Base-by-base conservation (phyloP, 2,888 invertebrate species). In the Eristalis intricaria region DNA sequence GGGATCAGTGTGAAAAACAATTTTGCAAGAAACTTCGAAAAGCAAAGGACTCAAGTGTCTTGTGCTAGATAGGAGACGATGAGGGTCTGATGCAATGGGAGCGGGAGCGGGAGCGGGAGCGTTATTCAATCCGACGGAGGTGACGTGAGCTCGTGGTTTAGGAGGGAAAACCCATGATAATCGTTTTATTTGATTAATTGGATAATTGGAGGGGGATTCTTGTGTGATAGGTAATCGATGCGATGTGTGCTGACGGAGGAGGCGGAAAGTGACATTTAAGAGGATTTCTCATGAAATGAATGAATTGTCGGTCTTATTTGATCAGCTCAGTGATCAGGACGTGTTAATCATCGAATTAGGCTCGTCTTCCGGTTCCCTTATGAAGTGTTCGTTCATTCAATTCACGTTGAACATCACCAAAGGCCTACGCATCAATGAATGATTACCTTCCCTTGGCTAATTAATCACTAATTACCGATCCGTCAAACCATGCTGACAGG, bases 111-210 rank as follows among this genome's bases (percentile, higher is more conserved):
- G 69, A 19, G 19, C 15, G 56, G 5, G 69, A 26, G 32, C 32
- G 32, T 32, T 32, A 32, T 1, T 0, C 32, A 32, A 32, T 32
- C 8, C 32, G 32, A 38, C 38, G 13, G 2, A 11, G 38, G 38
- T 38, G 38, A 38, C 38, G 22, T 29, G 32, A 56, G 29, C 7
- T 15, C 1, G 2, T 22, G 58, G 58, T 32, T 58, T 43, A 43
- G 26, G 32, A 13, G 19, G 29, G n/a, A 35, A 29, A 70, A 8
- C 29, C 58, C 58, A 29, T 38, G 38, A 32, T 23, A 70, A 60
- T 70, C 60, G 38, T 60, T 70, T 70, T 58, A 60, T 70, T 70
- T 70, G 58, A 70, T 70, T 70, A 70, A 60, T 60, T 60, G 70
- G 35, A 38, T 60, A 19, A 60, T 23, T 26, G 58, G 60, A 35